Evolutionary conservation across 2,888 invertebrate species (phyloP).

Genomic region (Drosophila diplacantha): DNA sequence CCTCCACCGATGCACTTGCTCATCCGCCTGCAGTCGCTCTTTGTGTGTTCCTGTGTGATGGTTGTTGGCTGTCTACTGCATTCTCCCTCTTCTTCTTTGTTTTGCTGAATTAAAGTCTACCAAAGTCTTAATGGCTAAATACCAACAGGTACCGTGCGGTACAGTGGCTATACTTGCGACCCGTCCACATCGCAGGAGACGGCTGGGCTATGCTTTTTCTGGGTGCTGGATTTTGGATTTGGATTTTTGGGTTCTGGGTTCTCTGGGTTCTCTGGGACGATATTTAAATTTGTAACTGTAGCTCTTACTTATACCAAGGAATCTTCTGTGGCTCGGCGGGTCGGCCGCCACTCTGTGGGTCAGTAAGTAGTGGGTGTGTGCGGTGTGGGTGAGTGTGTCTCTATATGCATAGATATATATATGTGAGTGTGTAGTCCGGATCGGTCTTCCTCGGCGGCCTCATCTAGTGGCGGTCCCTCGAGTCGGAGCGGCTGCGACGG

Average conservation of each 20-base stretch:
- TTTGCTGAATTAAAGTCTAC: conserved; percentile 30
- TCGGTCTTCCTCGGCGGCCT: neutral
- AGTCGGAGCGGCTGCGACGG: conserved; percentile 80
- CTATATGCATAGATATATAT: conserved; percentile 10
- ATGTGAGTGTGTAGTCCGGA: conserved; percentile 18
- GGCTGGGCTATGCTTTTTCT: conserved; percentile 22
- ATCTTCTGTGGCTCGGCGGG: conserved; percentile 14
- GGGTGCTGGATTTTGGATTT: neutral
- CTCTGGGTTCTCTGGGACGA: neutral
- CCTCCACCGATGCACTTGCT: conserved; percentile 12
- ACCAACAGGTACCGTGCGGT: conserved; percentile 31
- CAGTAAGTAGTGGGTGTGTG: conserved; percentile 11
- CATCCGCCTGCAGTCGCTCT: neutral
- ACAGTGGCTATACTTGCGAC: conserved; percentile 39
- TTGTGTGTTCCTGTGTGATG: conserved; percentile 9
- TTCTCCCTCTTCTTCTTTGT: neutral
- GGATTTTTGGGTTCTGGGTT: too few species aligned
- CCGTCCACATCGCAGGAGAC: conserved; percentile 32
- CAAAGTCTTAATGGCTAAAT: conserved; percentile 37
- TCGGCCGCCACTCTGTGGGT: conserved; percentile 18
- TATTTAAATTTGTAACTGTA: neutral
- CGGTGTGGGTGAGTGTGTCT: neutral
- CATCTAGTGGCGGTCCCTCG: conserved; percentile 80
- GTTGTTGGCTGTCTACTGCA: conserved; percentile 3
- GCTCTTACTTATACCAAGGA: conserved; percentile 28